These are phyloP conservation scores for Euplagia quadripunctaria DNA, from an alignment of 2,888 invertebrate species.

Conservation along the genomic window DNA sequence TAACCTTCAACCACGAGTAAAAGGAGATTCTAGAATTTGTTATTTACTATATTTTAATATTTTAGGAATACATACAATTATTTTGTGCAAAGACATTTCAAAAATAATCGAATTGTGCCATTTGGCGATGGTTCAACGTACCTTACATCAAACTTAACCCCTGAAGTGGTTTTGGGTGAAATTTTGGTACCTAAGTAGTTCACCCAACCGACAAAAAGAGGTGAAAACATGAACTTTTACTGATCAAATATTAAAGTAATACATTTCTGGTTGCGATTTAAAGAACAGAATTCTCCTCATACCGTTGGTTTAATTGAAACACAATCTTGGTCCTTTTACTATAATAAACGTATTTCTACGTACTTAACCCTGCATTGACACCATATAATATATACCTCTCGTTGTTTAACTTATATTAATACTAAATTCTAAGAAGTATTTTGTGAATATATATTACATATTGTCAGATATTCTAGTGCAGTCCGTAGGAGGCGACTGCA, in stretches of 20 bases:
- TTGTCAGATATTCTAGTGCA: conserved; percentile 43
- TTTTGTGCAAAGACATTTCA: neutral
- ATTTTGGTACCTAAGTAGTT: neutral
- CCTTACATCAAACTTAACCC: neutral
- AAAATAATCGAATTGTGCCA: neutral
- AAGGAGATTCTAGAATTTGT: neutral
- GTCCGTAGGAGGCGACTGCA: conserved; percentile 53
- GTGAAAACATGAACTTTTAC: too few relatives aligned
- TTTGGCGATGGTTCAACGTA: neutral
- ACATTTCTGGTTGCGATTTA: neutral
- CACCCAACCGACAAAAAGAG: neutral
- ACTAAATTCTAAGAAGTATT: conserved; percentile 46
- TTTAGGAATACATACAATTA: neutral
- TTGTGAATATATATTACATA: conserved; percentile 23
- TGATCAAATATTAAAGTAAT: too few relatives aligned
- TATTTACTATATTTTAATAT: neutral
- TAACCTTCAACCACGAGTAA: conserved; percentile 1
- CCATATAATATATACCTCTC: conserved; percentile 20
- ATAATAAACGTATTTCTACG: conserved; percentile 11
- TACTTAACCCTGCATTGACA: conserved; percentile 23
- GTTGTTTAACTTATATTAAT: conserved; percentile 27
- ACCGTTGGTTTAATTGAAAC: neutral
- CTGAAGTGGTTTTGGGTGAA: neutral
- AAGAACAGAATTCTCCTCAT: neutral
- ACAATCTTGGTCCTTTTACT: neutral